Evolutionary conservation across 1,140 invertebrate species (phyloP), one percentile per base, ranked within the genome.

Genomic region (Aphidius gifuensis): DNA sequence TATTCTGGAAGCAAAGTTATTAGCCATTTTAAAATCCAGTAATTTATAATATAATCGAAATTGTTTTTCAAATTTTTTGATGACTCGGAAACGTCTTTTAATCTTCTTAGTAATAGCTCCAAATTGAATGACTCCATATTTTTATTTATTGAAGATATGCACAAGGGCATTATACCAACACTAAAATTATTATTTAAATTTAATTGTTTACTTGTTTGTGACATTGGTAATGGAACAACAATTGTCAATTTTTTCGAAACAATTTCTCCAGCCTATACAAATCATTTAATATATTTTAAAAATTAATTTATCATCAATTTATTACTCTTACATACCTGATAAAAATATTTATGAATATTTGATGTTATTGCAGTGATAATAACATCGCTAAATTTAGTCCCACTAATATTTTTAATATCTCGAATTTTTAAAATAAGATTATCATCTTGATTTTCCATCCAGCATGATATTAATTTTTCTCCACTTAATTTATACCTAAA

Each of bases 301-400:
- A 39, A 11, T 2, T 21, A 56, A 40, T 2, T n/a, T 5, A 16
- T 49, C 40, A 23, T 51, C 16, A 16, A 16, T 16, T 16, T 16
- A 16, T 16, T 16, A 32, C n/a, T 9, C 23, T 42, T 3, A 23
- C 63, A 65, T 60, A 75, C 74, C 32, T 66, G 56, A n/a, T 63
- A 11, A 49, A 73, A 75, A 58, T 76, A 77, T 38, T 69, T 70
- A 58, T 77, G 67, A 45, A 79, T 50, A 64, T 73, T 75, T 1
- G 60, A 64, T 0, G 76, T 77, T 4, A 79, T 56, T 6, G 76
- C 75, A 48, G 75, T 66, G 5, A 79, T 51, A 16, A 79, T 4
- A 5, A 79, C 69, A 40, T 79, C 76, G 1, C 67, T 68, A 44
- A 79, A 78, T 47, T 64, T 71, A 1, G 67, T 63, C 0, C 68